phyloP scores from a whole-genome alignment of 2,888 invertebrate genomes.

The Ectemnius cavifrons region DNA sequence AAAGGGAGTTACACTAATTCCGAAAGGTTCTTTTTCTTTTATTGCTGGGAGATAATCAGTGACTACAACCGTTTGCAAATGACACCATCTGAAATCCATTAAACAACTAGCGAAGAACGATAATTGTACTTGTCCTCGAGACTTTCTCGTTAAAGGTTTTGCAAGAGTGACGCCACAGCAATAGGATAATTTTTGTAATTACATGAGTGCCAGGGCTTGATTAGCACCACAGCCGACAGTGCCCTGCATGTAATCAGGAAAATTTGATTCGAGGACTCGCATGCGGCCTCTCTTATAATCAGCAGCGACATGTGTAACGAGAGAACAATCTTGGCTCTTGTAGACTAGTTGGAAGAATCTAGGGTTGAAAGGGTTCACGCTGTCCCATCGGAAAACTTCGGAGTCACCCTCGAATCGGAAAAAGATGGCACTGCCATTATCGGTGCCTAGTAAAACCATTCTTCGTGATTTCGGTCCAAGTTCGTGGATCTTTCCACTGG shows the following conservation, averaged over 20 bases:
- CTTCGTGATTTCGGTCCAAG: constrained; percentile 81
- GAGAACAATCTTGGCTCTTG: constrained; percentile 78
- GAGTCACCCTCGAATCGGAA: constrained; percentile 82
- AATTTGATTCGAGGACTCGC: constrained; percentile 83
- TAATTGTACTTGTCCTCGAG: too few relatives aligned
- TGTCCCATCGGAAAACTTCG: constrained; percentile 82
- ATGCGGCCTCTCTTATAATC: constrained; percentile 81
- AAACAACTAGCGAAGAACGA: too few relatives aligned
- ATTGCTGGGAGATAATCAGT: too few relatives aligned
- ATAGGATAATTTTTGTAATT: background rate
- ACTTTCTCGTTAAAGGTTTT: too few relatives aligned
- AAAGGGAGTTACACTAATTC: too few relatives aligned
- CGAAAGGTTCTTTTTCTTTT: too few relatives aligned
- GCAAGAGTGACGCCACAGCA: too few relatives aligned
- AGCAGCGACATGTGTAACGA: constrained; percentile 82
- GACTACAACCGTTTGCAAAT: too few relatives aligned
- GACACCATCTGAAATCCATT: too few relatives aligned
- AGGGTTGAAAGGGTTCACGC: constrained; percentile 76
- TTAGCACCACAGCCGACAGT: constrained; percentile 82
- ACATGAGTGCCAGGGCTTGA: constrained; percentile 78
- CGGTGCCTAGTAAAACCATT: constrained; percentile 82
- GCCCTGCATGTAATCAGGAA: constrained; percentile 82
- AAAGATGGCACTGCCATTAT: constrained; percentile 81
- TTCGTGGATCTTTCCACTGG: constrained; percentile 80
- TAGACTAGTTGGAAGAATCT: constrained; percentile 80